A percentile compares a stretch with the other conserved stretches of the same genome.
These are phyloP conservation scores for Leptodactylus fallax DNA, from an alignment of 2,797 vertebrate species.

Conservation along the genomic window DNA sequence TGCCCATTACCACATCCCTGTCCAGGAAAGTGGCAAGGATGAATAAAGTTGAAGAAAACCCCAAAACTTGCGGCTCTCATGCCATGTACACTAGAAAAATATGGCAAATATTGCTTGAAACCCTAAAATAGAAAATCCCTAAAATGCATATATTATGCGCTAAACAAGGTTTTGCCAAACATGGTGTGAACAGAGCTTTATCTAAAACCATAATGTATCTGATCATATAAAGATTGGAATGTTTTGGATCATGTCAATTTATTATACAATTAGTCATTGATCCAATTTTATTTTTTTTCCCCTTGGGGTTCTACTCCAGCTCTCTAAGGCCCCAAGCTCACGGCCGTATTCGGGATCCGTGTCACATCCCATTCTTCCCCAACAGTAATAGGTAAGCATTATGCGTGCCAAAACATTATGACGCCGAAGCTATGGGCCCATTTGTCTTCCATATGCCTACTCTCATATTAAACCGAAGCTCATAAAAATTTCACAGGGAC, in stretches of 20 bases:
- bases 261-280: neutral
- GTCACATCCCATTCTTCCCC: neutral
- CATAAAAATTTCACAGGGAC: neutral
- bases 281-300: neutral
- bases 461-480: neutral
- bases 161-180: neutral
- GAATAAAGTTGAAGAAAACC: no score
- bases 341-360: neutral
- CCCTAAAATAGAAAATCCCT: no score
- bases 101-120: no score
- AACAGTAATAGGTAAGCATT: neutral
- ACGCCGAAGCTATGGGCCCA: neutral
- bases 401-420: neutral
- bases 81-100: no score
- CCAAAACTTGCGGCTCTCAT: no score
- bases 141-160: no score
- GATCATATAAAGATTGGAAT: neutral
- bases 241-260: neutral
- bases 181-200: neutral
- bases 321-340: neutral
- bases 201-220: neutral
- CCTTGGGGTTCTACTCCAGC: neutral
- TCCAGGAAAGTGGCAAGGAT: no score
- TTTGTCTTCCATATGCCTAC: neutral
- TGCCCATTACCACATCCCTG: no score